Base-by-base conservation (phyloP, 2,113 vertebrate species). In the Propithecus coquereli region DNA sequence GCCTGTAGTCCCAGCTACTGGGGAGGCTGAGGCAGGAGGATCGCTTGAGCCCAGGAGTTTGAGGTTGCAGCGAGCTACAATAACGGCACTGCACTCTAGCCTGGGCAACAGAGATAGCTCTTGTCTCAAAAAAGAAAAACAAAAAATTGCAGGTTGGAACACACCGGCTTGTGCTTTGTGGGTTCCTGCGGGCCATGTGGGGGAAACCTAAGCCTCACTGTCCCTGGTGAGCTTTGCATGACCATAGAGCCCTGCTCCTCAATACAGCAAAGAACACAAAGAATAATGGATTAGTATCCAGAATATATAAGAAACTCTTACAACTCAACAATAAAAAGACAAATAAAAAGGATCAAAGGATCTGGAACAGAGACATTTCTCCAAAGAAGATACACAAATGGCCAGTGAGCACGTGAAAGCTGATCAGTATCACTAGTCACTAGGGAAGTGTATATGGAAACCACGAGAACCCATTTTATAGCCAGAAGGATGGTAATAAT, bases 101-200 rank as follows among this genome's bases (percentile, higher is more conserved):
- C 57, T 0, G 20, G 57, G 22, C 6, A 8, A 59, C 22, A 59
- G 57, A 59, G 22, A 23, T 8, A 59, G 22, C 57, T 23, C 57
- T 59, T 59, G 22, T 59, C 57, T 59, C 57, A 20, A 59, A 59
- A 59, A 59, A 23, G 22, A 59, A 22, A 59, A 59, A 59, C 20
- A 59, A 25, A 23, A 59, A 61, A 61, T 61, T 65, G 61, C 61
- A 32, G 4, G 30, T 1, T 50, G 45, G 30, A 40, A 27, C 4
- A 25, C 16, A 34, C 0, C 5, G 9, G 45, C 61, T 18, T 13
- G 18, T 8, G 57, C 16, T 34, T 6, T 22, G 3, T 10, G 63
- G 18, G 40, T 84, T 63, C 32, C 77, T 68, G 61, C 5, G 37
- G 32, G 65, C 5, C 52, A 30, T 25, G 30, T 1, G 0, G 12